Evolutionary conservation across 2,888 invertebrate species (phyloP), one percentile per base, ranked within the genome.

Genomic region (Luperina nickerlii): DNA sequence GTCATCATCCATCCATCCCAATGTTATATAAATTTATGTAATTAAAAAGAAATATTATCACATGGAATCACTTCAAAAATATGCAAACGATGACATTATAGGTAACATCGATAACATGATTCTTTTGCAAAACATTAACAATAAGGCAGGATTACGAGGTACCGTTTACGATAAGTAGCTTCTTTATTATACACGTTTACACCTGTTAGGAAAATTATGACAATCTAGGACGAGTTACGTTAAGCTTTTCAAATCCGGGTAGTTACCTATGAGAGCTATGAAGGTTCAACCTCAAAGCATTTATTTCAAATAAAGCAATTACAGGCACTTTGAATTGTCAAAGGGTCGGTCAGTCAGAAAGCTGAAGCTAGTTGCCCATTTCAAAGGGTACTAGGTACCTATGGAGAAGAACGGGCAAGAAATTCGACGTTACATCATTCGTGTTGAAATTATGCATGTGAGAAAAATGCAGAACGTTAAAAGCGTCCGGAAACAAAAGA

Each of bases 121-220:
- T 27, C 2, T 66, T 65, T 54, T 67, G 45, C 9, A 32, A 71
- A 70, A 71, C 32, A 63, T 79, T 54, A n/a, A 63, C 1, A 24
- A 24, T 54, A 57, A 63, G 65, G 38, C 38, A 42, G 38, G 48
- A 24, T 24, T 78, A 38, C 32, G 27, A 62, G 18, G 20, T 24
- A 57, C 42, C 8, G 1, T 48, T 70, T 18, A 11, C 0, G 57
- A 27, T 15, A 15, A 15, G 7, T 42, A 24, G 32, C 20, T 67
- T 57, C 67, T 38, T 2, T 62, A 24, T 60, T 1, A 18, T 27
- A 48, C 20, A 11, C 9, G 7, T n/a, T 18, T 32, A 48, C 9
- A 73, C 5, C 20, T 42, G 24, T 57, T 66, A 27, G 11, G n/a
- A 57, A 54, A n/a, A 15, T 45, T 32, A 27, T 15, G 20, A 42